Base-by-base conservation (phyloP, 2,888 invertebrate genomes). In the Bimastos eiseni region DNA sequence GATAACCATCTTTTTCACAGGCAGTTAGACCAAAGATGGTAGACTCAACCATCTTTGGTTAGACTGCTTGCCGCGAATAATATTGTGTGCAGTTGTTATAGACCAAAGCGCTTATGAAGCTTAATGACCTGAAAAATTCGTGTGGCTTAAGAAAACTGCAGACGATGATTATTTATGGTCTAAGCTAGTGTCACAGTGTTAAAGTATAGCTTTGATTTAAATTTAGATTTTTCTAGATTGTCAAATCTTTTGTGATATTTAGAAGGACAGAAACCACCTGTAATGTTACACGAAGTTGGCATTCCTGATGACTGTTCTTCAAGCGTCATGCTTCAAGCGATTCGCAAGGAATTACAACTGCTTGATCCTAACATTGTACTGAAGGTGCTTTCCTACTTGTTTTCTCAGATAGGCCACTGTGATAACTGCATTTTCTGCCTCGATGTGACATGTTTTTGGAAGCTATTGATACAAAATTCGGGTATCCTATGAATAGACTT, bases 281-380 rank as follows among this genome's bases (percentile, higher is more conserved):
- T 89, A 33, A 89, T 89, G 89, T 49, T 89, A 44, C 41, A 89
- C 33, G 89, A 37, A 49, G 49, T 89, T 44, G 41, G 49, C 33
- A 89, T 89, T 89, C 89, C 89, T n/a, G 89, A 89, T 21, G 44
- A 49, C n/a, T 41, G 89, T 44, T 38, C 89, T 30, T 89, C 89
- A 19, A 41, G 24, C n/a, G 89, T 89, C 34, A 49, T 89, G 89
- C 33, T 34, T 41, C 89, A 89, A 37, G 49, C 41, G 19, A 41
- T 89, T n/a, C 89, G 41, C 33, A 89, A 89, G 49, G 89, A 89
- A 30, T 49, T 89, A 49, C 38, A 41, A 21, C 89, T 89, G n/a
- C 41, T 15, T 21, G 89, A 41, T 33, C 33, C 37, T 38, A 49
- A 89, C 89, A 41, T 89, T 38, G 49, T 89, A 44, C 89, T 89